Percentiles rank a stretch among this genome's conserved stretches.
Conservation (phyloP, 1,140 invertebrate species). For the Lordiphosa stackelbergi region DNA sequence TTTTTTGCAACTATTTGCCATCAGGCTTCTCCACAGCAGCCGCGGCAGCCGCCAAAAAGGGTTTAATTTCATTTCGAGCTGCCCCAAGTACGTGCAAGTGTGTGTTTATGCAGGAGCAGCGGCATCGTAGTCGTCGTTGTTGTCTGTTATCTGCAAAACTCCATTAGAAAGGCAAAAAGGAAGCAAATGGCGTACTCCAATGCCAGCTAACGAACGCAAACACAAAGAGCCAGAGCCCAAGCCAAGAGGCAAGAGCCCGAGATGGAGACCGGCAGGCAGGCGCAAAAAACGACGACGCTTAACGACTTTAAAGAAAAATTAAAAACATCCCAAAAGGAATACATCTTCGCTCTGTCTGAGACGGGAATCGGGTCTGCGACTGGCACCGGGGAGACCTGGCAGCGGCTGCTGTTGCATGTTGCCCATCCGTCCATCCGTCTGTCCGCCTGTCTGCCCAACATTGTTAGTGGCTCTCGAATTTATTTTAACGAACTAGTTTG, state of each 20-base stretch:
- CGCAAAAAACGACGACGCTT: slow-evolving; percentile 63
- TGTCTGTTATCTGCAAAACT: slow-evolving; percentile 69
- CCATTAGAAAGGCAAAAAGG: slow-evolving; percentile 75
- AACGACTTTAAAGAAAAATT: slow-evolving; percentile 76
- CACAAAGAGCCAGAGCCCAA: slow-evolving; percentile 37
- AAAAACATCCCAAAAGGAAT: slow-evolving; percentile 76
- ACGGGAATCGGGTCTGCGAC: slow-evolving; percentile 30
- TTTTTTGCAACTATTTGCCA: slow-evolving; percentile 61
- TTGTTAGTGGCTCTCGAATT: slow-evolving; percentile 75
- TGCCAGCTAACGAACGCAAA: slow-evolving; percentile 54
- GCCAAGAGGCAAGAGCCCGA: slow-evolving; percentile 12
- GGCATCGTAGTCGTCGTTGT: slow-evolving; percentile 11
- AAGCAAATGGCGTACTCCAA: slow-evolving; percentile 64
- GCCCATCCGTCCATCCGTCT: slow-evolving; percentile 43
- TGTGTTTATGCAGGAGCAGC: slow-evolving; percentile 66
- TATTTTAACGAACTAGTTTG: slow-evolving; percentile 76
- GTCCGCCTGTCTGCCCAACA: slow-evolving; percentile 51
- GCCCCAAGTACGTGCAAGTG: slow-evolving; percentile 64
- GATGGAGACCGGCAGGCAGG: slow-evolving; percentile 18
- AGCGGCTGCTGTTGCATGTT: slow-evolving; percentile 54
- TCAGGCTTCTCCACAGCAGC: slow-evolving; percentile 16
- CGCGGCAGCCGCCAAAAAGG: slow-evolving; percentile 59
- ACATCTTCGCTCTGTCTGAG: slow-evolving; percentile 63
- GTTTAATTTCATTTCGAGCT: slow-evolving; percentile 70
- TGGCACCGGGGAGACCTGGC: slow-evolving; percentile 10